phyloP scores from a whole-genome alignment of 2,113 vertebrate genomes.

The Macroglossus sobrinus region DNA sequence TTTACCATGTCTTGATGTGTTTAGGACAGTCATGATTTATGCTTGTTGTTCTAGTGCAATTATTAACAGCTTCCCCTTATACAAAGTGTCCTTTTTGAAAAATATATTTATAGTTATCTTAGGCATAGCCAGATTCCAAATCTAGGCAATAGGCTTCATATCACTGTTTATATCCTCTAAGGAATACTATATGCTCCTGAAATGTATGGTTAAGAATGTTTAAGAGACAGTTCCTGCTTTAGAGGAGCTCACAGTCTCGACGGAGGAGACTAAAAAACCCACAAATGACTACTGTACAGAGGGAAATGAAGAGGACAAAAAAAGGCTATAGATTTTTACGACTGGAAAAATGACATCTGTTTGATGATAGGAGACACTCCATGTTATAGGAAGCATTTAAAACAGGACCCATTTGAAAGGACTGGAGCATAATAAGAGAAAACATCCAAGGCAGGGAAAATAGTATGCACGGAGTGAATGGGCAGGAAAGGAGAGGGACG shows the following conservation, averaged over 20 bases:
- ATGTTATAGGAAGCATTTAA: neutral
- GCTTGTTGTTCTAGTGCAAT: neutral
- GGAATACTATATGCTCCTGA: neutral
- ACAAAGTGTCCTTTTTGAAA: neutral
- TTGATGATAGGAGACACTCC: neutral
- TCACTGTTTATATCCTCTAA: neutral
- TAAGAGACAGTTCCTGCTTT: neutral
- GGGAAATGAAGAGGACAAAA: neutral
- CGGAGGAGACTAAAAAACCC: neutral
- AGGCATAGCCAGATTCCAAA: neutral
- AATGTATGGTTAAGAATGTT: neutral
- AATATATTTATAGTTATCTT: neutral
- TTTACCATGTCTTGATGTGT: neutral
- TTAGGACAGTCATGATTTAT: neutral
- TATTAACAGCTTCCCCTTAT: neutral
- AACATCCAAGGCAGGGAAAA: neutral
- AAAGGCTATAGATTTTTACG: neutral
- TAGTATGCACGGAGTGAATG: too few species aligned
- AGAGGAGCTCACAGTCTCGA: neutral
- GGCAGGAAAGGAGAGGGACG: too few species aligned
- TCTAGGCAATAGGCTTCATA: neutral
- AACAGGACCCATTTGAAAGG: neutral
- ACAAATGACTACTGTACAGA: neutral
- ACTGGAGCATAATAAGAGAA: neutral
- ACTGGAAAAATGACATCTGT: neutral